Conservation (phyloP, 2,113 vertebrate genomes). For the Neodontobutis hainanensis region DNA sequence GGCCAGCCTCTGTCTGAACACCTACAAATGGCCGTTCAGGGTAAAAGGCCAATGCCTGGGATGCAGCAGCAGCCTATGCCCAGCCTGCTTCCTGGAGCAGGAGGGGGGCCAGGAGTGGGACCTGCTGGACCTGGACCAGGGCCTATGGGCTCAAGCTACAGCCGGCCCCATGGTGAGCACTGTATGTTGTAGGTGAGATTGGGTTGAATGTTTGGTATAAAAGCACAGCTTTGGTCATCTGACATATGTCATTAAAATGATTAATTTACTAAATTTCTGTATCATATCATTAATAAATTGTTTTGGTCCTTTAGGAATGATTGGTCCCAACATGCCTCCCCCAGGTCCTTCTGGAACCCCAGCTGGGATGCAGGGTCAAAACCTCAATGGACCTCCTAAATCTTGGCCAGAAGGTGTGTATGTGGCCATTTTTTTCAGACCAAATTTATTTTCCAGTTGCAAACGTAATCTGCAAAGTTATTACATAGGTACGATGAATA, state of each 20-base stretch:
- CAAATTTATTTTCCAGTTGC: background rate
- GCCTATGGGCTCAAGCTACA: conserved; percentile 82
- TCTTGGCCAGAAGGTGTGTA: conserved; percentile 92
- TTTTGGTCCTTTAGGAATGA: conserved; percentile 81
- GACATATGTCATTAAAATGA: background rate
- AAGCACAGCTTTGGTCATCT: background rate
- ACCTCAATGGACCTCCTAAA: conserved; percentile 90
- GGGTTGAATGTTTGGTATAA: background rate
- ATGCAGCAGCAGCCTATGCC: conserved; percentile 85
- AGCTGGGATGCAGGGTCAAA: conserved; percentile 90
- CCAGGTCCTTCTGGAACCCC: conserved; percentile 90
- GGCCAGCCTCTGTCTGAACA: conserved; percentile 91
- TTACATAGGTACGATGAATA: background rate
- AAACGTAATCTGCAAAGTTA: background rate
- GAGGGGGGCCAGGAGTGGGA: conserved; percentile 71
- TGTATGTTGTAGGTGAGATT: background rate
- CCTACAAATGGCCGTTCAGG: conserved; percentile 92
- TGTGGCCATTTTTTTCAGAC: background rate
- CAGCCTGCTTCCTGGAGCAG: conserved; percentile 84
- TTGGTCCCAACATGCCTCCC: conserved; percentile 94
- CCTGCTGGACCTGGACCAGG: conserved; percentile 77
- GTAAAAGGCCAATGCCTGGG: conserved; percentile 88
- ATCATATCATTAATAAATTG: background rate
- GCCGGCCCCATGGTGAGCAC: conserved; percentile 86
- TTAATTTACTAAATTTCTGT: too few relatives aligned